Conservation (phyloP, 2,888 invertebrate species). For the Sarcophaga rosellei region DNA sequence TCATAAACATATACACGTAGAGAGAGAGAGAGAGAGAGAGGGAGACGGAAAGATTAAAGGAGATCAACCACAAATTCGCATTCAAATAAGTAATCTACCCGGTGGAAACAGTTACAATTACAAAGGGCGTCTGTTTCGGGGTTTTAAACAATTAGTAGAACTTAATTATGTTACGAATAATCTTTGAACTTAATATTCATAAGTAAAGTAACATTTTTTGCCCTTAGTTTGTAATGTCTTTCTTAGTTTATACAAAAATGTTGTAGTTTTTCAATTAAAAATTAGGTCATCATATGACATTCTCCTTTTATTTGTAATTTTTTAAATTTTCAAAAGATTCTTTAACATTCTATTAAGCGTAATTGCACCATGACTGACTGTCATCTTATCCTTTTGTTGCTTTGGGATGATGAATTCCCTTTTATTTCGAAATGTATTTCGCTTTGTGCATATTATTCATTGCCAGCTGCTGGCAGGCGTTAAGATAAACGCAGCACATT, state of each 20-base stretch:
- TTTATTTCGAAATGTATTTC: background rate
- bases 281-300: too few species aligned
- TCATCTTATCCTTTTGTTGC: background rate
- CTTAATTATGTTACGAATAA: too few species aligned
- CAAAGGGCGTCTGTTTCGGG: too few species aligned
- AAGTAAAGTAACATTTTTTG: too few species aligned
- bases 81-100: too few species aligned
- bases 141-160: too few species aligned
- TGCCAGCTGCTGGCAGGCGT: conserved; percentile 28
- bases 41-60: too few species aligned
- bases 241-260: background rate
- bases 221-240: background rate
- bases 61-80: too few species aligned
- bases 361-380: background rate
- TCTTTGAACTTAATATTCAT: too few species aligned
- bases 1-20: background rate
- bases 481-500: conserved; percentile 36
- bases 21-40: background rate
- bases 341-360: background rate
- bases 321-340: background rate
- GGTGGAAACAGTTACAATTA: too few species aligned
- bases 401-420: background rate
- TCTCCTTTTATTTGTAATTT: too few species aligned
- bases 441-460: conserved; percentile 44
- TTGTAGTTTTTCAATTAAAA: too few species aligned